Conservation (phyloP, 1,140 invertebrate species). For the Dolichoris vasculosae region DNA sequence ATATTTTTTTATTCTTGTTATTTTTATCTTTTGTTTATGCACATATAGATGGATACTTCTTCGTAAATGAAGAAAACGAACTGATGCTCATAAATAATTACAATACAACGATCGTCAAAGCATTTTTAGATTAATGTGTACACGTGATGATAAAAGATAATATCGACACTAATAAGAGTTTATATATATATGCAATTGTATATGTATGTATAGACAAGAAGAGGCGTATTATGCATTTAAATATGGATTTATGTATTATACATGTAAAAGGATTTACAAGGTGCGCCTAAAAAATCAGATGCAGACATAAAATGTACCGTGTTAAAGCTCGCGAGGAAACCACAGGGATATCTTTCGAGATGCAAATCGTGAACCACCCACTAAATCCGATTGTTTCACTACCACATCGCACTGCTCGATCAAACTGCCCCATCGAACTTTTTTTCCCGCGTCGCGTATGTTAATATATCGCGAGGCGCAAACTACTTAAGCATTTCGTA, state of each 20-base stretch:
- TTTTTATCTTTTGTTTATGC: background rate
- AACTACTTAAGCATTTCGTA: background rate
- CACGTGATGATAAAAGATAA: slow-evolving; percentile 48
- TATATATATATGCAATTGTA: background rate
- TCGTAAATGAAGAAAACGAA: slow-evolving; percentile 12
- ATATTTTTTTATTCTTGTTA: background rate
- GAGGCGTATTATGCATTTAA: slow-evolving; percentile 64
- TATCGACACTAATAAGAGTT: slow-evolving; percentile 43
- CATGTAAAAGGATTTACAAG: slow-evolving; percentile 50
- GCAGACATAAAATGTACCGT: slow-evolving; percentile 39
- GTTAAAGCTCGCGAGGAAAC: slow-evolving; percentile 43
- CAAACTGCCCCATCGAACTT: background rate
- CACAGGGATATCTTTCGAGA: slow-evolving; percentile 49
- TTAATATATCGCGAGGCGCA: background rate
- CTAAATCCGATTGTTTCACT: slow-evolving; percentile 50
- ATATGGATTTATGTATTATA: slow-evolving; percentile 63
- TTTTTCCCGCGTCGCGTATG: background rate
- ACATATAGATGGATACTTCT: background rate
- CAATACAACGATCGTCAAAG: slow-evolving; percentile 43
- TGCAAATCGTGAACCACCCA: slow-evolving; percentile 43
- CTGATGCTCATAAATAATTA: slow-evolving; percentile 32
- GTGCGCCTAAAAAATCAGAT: slow-evolving; percentile 46
- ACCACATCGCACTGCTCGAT: slow-evolving; percentile 27
- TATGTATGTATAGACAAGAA: slow-evolving; percentile 32
- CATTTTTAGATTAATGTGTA: slow-evolving; percentile 44